Conservation (phyloP, 2,797 vertebrate species). For the Notolepis coatsorum region DNA sequence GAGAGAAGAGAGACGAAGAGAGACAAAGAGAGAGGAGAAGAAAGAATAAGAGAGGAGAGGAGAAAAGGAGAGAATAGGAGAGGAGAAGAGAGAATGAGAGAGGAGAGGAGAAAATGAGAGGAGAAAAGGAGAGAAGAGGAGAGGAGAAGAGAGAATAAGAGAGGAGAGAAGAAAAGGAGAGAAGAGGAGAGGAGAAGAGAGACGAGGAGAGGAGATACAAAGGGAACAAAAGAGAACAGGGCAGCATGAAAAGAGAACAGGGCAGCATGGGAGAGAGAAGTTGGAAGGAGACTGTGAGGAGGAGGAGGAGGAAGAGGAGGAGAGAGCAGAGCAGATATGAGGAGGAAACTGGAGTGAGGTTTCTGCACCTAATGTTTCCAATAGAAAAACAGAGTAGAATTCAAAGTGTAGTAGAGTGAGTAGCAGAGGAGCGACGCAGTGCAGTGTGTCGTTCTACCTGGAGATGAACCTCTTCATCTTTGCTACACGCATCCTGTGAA, state of each 20-base stretch:
- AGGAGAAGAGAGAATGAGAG: not conserved
- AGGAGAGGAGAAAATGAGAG: too few species aligned
- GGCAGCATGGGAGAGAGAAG: not conserved
- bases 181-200: not conserved
- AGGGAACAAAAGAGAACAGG: not conserved
- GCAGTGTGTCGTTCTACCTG: slow-evolving; percentile 44
- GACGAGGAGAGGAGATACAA: not conserved
- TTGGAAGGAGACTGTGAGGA: too few species aligned
- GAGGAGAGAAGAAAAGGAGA: not conserved
- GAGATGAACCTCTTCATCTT: slow-evolving; percentile 55
- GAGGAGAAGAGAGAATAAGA: not conserved
- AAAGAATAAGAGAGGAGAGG: not conserved
- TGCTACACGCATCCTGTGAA: slow-evolving; percentile 16
- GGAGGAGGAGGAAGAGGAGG: too few species aligned
- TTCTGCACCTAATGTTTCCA: too few species aligned
- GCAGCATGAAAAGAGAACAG: not conserved
- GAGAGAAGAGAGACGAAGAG: too few species aligned
- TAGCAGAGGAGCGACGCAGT: not conserved
- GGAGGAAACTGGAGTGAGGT: too few species aligned
- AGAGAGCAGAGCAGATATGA: not conserved
- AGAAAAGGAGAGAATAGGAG: not conserved
- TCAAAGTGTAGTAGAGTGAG: not conserved
- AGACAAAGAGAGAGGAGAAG: not conserved
- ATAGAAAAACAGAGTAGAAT: too few species aligned
- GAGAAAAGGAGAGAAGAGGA: not conserved